Evolutionary conservation across 2,113 vertebrate species (phyloP).

Genomic region (Mungos mungo): DNA sequence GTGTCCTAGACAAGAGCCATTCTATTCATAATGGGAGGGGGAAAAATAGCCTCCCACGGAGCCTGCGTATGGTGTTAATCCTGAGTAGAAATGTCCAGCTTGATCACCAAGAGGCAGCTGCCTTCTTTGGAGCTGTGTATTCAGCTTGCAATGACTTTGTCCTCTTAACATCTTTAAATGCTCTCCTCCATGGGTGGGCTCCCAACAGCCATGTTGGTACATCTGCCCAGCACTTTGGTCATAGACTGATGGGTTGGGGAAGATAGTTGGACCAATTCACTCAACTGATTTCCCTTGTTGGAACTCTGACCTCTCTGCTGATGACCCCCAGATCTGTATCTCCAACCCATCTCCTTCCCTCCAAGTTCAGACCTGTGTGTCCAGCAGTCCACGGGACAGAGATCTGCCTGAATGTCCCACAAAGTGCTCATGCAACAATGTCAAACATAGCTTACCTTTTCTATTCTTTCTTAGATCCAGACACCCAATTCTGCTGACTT

Average conservation of each 20-base stretch:
- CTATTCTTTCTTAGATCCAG: background rate
- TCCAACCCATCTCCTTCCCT: background rate
- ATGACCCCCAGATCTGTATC: background rate
- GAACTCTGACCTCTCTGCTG: background rate
- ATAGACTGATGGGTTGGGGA: background rate
- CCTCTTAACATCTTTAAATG: background rate
- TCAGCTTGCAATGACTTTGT: background rate
- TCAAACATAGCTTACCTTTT: background rate
- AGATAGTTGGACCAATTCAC: background rate
- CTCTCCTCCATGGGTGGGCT: background rate
- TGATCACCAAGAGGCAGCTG: background rate
- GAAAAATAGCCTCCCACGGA: background rate
- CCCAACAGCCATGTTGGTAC: no score
- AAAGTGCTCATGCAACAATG: background rate
- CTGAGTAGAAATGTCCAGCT: background rate
- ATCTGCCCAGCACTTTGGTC: background rate
- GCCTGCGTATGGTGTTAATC: fast-evolving
- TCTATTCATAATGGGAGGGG: background rate
- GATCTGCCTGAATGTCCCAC: background rate
- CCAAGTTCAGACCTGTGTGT: background rate
- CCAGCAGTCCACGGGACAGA: background rate
- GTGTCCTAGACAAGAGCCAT: background rate
- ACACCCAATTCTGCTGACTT: background rate
- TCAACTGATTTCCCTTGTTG: background rate
- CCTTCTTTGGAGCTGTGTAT: background rate